These are phyloP conservation scores for Lepetodrilus schrolli DNA, from an alignment of 2,888 invertebrate species.

Conservation along the genomic window DNA sequence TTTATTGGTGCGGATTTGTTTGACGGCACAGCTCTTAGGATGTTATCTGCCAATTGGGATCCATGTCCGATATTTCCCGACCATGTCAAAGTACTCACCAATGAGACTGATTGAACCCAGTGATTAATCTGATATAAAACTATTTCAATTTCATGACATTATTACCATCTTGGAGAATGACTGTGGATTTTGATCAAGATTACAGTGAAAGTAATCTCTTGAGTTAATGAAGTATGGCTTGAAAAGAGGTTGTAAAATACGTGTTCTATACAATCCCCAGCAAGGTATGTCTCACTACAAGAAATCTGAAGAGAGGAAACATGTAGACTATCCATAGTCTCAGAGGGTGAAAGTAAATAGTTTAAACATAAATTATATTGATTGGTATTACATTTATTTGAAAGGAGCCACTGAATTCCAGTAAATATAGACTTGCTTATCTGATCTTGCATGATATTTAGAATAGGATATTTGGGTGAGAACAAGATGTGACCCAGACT, in stretches of 20 bases:
- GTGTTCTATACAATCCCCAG: no score
- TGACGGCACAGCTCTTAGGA: background rate
- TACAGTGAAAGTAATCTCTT: background rate
- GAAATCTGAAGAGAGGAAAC: no score
- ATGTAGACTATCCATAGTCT: no score
- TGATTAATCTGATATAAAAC: background rate
- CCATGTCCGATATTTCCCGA: background rate
- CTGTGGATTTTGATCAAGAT: background rate
- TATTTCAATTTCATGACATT: background rate
- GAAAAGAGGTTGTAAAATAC: background rate
- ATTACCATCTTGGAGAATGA: background rate
- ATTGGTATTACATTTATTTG: no score
- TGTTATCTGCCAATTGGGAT: background rate
- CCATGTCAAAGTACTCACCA: background rate
- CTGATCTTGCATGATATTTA: no score
- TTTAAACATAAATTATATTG: no score
- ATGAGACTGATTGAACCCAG: background rate
- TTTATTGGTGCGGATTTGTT: conserved; percentile 11
- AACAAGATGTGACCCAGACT: no score
- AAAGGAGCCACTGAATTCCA: no score
- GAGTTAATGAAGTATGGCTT: background rate
- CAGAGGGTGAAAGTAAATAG: no score
- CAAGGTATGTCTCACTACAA: no score
- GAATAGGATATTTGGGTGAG: no score
- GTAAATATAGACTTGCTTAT: no score